phyloP scores from a whole-genome alignment of 2,797 vertebrate genomes.

The Neopelma chrysocephalum region DNA sequence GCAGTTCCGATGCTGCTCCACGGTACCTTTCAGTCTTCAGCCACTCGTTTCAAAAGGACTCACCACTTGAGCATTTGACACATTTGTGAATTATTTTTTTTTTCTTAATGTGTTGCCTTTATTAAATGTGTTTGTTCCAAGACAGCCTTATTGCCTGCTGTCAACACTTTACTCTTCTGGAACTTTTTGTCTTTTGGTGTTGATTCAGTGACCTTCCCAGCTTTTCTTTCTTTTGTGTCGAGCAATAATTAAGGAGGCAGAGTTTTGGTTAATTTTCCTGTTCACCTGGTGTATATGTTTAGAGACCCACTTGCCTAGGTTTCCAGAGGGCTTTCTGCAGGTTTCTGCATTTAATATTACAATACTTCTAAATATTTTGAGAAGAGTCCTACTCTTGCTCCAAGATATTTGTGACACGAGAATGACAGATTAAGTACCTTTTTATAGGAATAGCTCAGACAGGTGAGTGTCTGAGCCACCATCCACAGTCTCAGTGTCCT shows the following conservation, averaged over 20 bases:
- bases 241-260: slow-evolving; percentile 22
- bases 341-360: background rate
- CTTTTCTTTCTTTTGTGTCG: background rate
- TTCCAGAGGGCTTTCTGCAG: slow-evolving; percentile 18
- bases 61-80: background rate
- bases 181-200: background rate
- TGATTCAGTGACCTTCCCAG: background rate
- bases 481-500: background rate
- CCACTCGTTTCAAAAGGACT: background rate
- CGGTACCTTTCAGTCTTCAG: background rate
- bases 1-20: background rate
- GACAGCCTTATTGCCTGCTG: slow-evolving; percentile 3
- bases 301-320: background rate
- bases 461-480: background rate
- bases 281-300: background rate
- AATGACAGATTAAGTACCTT: background rate
- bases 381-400: background rate
- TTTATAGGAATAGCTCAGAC: background rate
- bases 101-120: slow-evolving; percentile 31
- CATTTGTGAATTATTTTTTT: background rate
- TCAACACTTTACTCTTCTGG: background rate
- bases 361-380: background rate
- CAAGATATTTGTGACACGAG: background rate
- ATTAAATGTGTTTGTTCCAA: slow-evolving; percentile 41
- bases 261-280: background rate